A percentile compares a stretch with the other conserved stretches of the same genome.
phyloP scores from a whole-genome alignment of 2,797 vertebrate species.

The Ctenopoma kingsleyae region DNA sequence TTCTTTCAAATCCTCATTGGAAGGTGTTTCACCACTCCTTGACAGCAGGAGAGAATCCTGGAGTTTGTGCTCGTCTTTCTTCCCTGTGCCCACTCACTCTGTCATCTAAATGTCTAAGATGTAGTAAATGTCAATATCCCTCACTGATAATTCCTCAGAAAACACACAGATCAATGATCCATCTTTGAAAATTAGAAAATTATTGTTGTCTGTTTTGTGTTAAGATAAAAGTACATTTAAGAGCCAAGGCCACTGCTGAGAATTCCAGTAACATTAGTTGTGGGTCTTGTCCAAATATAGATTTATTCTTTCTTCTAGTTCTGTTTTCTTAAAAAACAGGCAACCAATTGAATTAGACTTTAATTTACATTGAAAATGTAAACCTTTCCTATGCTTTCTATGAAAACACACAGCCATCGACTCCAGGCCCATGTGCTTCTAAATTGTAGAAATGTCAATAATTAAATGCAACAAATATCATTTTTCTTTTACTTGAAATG shows the following conservation, averaged over 20 bases:
- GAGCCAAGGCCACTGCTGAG: conserved; percentile 17
- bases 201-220: conserved; percentile 14
- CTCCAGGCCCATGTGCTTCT: not conserved
- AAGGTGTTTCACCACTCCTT: conserved; percentile 37
- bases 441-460: not conserved
- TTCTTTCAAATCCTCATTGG: conserved; percentile 69
- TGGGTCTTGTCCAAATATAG: conserved; percentile 29
- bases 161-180: conserved; percentile 17
- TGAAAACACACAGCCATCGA: not conserved
- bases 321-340: conserved; percentile 25
- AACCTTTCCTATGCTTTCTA: not conserved
- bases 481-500: not conserved
- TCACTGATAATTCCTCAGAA: conserved; percentile 26
- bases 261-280: conserved; percentile 27
- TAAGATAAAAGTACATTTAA: conserved; percentile 28
- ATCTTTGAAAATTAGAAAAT: conserved; percentile 38
- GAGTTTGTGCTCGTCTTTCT: conserved; percentile 21
- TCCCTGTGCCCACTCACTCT: conserved; percentile 4
- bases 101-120: conserved; percentile 22
- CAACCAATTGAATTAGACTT: conserved; percentile 25
- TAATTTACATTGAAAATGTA: conserved; percentile 34
- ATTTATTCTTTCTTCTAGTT: conserved; percentile 8
- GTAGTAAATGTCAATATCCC: conserved; percentile 18
- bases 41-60: conserved; percentile 52
- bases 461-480: not conserved